phyloP scores from a whole-genome alignment of 35 echinoderm and acorn worm species.

The Diadema setosum region DNA sequence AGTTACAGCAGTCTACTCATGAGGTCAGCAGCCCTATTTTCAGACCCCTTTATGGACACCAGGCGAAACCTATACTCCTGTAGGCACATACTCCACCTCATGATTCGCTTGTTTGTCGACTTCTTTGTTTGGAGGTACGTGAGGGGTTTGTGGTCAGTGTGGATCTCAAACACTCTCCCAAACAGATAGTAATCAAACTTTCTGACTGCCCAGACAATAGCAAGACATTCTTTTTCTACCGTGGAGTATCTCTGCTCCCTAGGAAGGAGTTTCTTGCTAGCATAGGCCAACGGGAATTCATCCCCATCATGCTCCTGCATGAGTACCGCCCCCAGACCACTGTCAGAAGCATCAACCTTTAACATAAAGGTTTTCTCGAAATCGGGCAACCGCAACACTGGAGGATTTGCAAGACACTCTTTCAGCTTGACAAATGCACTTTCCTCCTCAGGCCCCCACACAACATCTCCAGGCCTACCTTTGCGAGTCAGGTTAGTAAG shows the following conservation, averaged over 20 bases:
- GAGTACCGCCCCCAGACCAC: not conserved
- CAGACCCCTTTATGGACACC: too few species aligned
- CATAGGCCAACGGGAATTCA: not conserved
- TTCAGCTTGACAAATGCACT: conserved; percentile 3
- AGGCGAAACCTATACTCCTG: too few species aligned
- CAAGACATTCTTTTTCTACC: conserved; percentile 33
- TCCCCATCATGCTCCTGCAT: conserved; percentile 9
- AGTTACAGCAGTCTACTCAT: too few species aligned
- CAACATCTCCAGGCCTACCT: not conserved
- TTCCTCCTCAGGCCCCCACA: not conserved
- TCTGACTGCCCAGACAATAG: too few species aligned
- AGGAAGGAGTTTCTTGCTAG: not conserved
- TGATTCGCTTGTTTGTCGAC: too few species aligned
- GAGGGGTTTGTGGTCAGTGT: too few species aligned
- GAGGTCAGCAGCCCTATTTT: too few species aligned
- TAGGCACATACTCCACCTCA: too few species aligned
- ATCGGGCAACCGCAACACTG: not conserved
- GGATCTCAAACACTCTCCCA: too few species aligned
- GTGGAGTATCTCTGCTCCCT: not conserved
- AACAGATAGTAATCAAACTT: too few species aligned
- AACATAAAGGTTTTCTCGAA: too few species aligned
- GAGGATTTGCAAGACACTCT: not conserved
- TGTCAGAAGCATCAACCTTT: not conserved
- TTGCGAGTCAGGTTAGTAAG: not conserved
- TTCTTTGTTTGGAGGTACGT: too few species aligned